Conservation (phyloP, 2,113 vertebrate genomes). For the Coturnix japonica region DNA sequence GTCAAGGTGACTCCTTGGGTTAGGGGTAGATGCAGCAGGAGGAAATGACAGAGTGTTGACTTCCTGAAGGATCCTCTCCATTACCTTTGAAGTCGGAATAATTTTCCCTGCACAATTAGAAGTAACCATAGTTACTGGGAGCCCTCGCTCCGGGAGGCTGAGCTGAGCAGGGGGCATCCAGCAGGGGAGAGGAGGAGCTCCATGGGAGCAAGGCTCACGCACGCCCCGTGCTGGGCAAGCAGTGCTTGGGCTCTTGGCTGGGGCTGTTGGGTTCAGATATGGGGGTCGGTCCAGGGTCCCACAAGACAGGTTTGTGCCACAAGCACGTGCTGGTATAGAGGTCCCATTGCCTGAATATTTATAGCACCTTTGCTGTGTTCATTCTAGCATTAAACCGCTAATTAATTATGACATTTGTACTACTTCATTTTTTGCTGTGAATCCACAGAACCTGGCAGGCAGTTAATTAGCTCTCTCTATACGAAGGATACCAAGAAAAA, state of each 20-base stretch:
- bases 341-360: background rate
- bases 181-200: background rate
- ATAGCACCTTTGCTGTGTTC: background rate
- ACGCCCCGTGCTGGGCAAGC: background rate
- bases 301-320: background rate
- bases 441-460: slow-evolving; percentile 18
- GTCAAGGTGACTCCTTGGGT: background rate
- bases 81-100: background rate
- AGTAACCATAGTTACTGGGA: background rate
- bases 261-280: background rate
- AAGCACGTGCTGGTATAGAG: accelerated
- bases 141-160: background rate
- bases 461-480: slow-evolving; percentile 65
- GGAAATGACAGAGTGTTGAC: background rate
- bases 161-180: background rate
- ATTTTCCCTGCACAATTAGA: background rate
- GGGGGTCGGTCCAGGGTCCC: accelerated
- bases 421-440: background rate
- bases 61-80: background rate
- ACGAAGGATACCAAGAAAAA: slow-evolving; percentile 21
- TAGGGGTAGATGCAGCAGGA: background rate
- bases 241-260: background rate
- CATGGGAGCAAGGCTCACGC: background rate
- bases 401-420: slow-evolving; percentile 68
- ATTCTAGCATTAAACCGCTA: slow-evolving; percentile 22